Base-by-base conservation (phyloP, 2,797 vertebrate species). In the Myioborus miniatus region DNA sequence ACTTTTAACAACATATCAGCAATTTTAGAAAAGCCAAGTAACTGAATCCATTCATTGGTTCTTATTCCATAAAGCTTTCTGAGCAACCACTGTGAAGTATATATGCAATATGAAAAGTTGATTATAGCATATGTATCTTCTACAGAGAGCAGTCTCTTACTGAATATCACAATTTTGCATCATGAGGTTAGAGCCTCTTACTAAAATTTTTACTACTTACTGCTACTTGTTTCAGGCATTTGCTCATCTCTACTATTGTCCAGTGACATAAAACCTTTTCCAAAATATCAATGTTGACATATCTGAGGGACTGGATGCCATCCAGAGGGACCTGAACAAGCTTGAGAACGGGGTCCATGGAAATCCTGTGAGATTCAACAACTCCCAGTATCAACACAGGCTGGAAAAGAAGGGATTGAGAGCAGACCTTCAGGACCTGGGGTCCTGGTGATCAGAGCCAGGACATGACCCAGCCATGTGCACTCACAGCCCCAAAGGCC, bases 401-500 rank as follows among this genome's bases (percentile, higher is more conserved):
- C 3, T 63, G 49, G 49, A 21, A 29, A 44, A 32, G 21, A 39
- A 63, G 13, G 11, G 13, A 26, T 21, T 69, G 11, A 75, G n/a
- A 58, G 15, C 5, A 63, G 26, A 8, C 8, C 21, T 56, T 47
- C 13, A 55, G 32, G 9, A 19, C 17, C 16, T 43, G 21, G 21
- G 5, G 5, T 50, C 16, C 29, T 69, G 18, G 10, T 20, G 37
- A 23, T 39, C n/a, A 62, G 50, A 80, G 44, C 24, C 29, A 56
- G n/a, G 37, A 46, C 15, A 20, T 27, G 49, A 69, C 3, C 29
- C 10, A 18, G 17, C 32, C 44, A 26, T 9, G 49, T 14, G 29
- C 24, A 11, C 24, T 56, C 3, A 1, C 0, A 5, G 29, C 10
- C 14, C 53, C 26, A 18, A 44, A 62, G 49, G 17, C 17, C 36